A percentile compares a stretch with the other conserved stretches of the same genome.
Conservation (phyloP, 2,797 vertebrate species). For the Labroides dimidiatus region DNA sequence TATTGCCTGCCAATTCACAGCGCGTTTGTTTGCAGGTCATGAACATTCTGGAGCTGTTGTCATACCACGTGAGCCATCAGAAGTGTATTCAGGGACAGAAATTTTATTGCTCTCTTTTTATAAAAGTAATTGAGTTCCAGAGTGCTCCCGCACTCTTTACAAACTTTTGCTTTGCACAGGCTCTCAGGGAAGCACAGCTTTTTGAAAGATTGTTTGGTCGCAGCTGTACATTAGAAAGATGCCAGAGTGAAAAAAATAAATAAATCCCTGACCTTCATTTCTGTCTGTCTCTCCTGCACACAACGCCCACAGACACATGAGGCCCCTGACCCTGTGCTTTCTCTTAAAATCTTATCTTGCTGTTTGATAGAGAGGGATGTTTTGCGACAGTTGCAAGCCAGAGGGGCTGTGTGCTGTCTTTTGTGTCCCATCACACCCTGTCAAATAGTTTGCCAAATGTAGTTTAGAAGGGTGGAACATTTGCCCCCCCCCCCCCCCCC, state of each 20-base stretch:
- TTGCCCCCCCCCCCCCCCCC: not conserved
- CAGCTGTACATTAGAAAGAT: conserved; percentile 50
- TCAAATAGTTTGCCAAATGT: conserved; percentile 39
- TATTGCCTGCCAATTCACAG: not conserved
- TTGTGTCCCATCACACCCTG: conserved; percentile 47
- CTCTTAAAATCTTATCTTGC: conserved; percentile 53
- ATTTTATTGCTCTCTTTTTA: not conserved
- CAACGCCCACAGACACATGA: conserved; percentile 48
- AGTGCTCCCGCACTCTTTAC: not conserved
- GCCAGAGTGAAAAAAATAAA: conserved; percentile 8
- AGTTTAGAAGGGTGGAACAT: conserved; percentile 27
- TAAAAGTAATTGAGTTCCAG: not conserved
- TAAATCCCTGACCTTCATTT: conserved; percentile 52
- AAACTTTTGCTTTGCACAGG: conserved; percentile 5
- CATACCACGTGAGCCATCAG: conserved; percentile 2
- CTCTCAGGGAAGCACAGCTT: conserved; percentile 6
- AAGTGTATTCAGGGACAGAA: not conserved
- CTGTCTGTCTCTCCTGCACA: conserved; percentile 10
- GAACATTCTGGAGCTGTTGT: not conserved
- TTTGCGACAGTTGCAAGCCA: conserved; percentile 52
- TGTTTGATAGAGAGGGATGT: conserved; percentile 51
- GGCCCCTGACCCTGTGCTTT: conserved; percentile 52
- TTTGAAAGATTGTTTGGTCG: conserved; percentile 30
- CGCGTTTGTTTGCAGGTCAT: not conserved
- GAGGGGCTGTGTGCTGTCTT: conserved; percentile 37